These are phyloP conservation scores for Dermatemys mawii DNA, from an alignment of 2,113 vertebrate genomes.

Conservation along the genomic window DNA sequence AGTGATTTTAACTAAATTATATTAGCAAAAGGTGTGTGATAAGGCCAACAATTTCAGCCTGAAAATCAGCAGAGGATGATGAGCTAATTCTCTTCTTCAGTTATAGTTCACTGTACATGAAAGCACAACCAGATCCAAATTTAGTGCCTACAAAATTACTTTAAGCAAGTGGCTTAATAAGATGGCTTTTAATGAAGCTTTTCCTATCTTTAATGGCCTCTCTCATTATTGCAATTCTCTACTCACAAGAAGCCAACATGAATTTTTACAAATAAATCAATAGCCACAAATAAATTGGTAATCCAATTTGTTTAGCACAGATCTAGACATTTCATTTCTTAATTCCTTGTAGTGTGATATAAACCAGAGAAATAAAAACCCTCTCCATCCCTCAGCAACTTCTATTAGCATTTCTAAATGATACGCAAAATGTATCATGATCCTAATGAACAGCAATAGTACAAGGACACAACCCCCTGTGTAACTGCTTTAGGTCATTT, in stretches of 20 bases:
- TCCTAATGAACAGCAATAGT: not conserved
- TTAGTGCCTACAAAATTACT: not conserved
- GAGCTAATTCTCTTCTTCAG: not conserved
- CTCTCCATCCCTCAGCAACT: not conserved
- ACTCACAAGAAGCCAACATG: not conserved
- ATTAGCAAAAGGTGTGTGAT: not conserved
- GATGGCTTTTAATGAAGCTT: not conserved
- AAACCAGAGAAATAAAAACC: not conserved
- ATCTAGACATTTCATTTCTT: not conserved
- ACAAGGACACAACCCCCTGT: not conserved
- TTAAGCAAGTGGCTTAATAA: not conserved
- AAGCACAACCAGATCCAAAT: not conserved
- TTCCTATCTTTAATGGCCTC: not conserved
- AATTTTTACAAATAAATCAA: not conserved
- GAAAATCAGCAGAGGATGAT: not conserved
- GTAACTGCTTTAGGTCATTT: not conserved
- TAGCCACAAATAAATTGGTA: not conserved
- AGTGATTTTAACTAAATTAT: not conserved
- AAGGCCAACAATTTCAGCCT: not conserved
- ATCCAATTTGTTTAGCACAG: not conserved
- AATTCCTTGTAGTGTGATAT: not conserved
- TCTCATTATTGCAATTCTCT: not conserved
- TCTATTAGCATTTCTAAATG: not conserved
- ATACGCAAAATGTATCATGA: fast-evolving
- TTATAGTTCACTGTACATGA: not conserved